phyloP scores from a whole-genome alignment of 2,888 invertebrate genomes.

The Selenia dentaria region DNA sequence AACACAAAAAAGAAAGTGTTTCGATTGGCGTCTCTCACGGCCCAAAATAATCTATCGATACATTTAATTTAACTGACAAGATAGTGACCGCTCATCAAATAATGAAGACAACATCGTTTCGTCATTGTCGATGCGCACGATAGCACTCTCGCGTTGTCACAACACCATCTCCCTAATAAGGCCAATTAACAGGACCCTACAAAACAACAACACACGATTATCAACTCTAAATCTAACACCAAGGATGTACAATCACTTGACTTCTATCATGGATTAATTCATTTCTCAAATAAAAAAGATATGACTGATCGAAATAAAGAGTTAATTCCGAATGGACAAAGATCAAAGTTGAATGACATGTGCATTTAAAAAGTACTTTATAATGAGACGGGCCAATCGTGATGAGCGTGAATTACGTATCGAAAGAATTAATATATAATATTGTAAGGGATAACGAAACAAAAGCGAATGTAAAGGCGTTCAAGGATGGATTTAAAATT shows the following conservation, averaged over 20 bases:
- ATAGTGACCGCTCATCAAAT: conserved; percentile 83
- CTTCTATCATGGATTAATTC: conserved; percentile 39
- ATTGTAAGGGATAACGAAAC: conserved; percentile 31
- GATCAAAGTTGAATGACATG: conserved; percentile 82
- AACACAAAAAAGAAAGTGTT: conserved; percentile 71
- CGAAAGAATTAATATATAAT: conserved; percentile 23
- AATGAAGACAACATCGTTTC: conserved; percentile 85
- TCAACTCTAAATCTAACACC: conserved; percentile 56
- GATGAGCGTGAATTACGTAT: conserved; percentile 60
- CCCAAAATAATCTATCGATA: conserved; percentile 82
- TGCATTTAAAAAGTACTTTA: conserved; percentile 53
- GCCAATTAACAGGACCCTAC: conserved; percentile 79
- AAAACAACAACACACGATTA: conserved; percentile 49
- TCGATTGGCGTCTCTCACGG: conserved; percentile 78
- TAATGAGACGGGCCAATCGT: conserved; percentile 63
- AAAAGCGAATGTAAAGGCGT: conserved; percentile 24
- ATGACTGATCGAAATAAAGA: conserved; percentile 71
- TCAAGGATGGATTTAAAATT: conserved; percentile 24
- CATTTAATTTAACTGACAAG: conserved; percentile 84
- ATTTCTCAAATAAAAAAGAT: conserved; percentile 53
- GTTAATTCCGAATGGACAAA: conserved; percentile 67
- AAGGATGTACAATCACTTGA: conserved; percentile 49
- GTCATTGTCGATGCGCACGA: conserved; percentile 84
- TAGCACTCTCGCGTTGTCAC: conserved; percentile 83
- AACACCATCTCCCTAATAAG: conserved; percentile 84